These are phyloP conservation scores for Palythoa grandis DNA, from an alignment of 92 coral and sea anemone genomes.

Conservation along the genomic window DNA sequence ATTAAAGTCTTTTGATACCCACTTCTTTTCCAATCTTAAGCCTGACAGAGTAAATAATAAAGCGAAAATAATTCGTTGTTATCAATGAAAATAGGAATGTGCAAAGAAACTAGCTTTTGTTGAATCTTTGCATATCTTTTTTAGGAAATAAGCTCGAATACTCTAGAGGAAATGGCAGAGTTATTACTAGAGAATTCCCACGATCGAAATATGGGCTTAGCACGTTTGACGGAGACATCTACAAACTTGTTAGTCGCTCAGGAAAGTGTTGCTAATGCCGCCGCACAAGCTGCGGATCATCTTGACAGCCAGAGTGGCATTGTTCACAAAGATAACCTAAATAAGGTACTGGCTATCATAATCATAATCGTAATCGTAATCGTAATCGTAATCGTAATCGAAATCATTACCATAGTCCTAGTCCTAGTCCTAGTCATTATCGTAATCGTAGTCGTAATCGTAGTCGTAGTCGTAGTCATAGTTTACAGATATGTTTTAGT, in stretches of 20 bases:
- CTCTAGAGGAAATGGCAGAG: not conserved
- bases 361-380: no score
- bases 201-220: conserved; percentile 25
- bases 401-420: no score
- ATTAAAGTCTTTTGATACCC: no score
- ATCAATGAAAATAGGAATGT: not conserved
- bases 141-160: conserved; percentile 20
- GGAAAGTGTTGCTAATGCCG: conserved; percentile 15
- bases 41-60: no score
- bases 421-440: no score
- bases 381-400: no score
- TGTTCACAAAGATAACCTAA: not conserved
- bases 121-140: not conserved
- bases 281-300: conserved; percentile 1
- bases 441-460: no score
- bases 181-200: not conserved
- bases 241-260: conserved; percentile 32
- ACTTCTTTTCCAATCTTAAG: no score
- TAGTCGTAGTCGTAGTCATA: no score
- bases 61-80: no score
- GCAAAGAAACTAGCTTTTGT: not conserved
- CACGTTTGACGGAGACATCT: conserved; percentile 4
- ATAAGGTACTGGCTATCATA: conserved; percentile 2
- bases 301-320: not conserved
- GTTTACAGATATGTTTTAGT: no score